A percentile compares a stretch with the other conserved stretches of the same genome.
Evolutionary conservation across 2,797 vertebrate genomes (phyloP).

Genomic region (Kryptopterus vitreolus): DNA sequence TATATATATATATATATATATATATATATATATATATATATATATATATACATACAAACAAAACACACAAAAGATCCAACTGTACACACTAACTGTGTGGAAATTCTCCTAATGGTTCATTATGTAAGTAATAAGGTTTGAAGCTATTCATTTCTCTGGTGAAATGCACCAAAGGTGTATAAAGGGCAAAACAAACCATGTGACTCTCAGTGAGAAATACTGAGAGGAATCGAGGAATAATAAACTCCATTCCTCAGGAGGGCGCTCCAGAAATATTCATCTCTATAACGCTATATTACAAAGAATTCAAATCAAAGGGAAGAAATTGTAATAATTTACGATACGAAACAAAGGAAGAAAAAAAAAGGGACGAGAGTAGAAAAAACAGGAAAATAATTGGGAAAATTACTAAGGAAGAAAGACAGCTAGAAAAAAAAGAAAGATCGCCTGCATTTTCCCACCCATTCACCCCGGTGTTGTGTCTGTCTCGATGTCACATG

Average conservation of each 20-base stretch:
- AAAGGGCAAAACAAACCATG: background rate
- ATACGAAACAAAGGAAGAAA: background rate
- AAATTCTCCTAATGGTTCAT: background rate
- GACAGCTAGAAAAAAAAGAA: background rate
- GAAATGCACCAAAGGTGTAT: background rate
- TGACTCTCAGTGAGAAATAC: background rate
- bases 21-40: too few species aligned
- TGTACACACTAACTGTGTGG: background rate
- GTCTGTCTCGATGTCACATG: background rate
- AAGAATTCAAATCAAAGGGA: too few species aligned
- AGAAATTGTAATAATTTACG: too few species aligned
- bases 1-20: background rate
- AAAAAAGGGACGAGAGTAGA: background rate
- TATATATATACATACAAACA: background rate
- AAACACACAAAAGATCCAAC: background rate
- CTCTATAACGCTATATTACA: too few species aligned
- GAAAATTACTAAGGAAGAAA: background rate
- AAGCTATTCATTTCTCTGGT: background rate
- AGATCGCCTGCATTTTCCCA: background rate
- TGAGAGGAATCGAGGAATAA: background rate
- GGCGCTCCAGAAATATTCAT: background rate
- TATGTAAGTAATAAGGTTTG: constrained; percentile 1
- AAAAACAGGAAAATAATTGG: too few species aligned
- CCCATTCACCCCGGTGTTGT: background rate
- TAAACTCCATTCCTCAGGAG: background rate